phyloP scores from a whole-genome alignment of 1,140 invertebrate species.

The Drosophila arawakana region DNA sequence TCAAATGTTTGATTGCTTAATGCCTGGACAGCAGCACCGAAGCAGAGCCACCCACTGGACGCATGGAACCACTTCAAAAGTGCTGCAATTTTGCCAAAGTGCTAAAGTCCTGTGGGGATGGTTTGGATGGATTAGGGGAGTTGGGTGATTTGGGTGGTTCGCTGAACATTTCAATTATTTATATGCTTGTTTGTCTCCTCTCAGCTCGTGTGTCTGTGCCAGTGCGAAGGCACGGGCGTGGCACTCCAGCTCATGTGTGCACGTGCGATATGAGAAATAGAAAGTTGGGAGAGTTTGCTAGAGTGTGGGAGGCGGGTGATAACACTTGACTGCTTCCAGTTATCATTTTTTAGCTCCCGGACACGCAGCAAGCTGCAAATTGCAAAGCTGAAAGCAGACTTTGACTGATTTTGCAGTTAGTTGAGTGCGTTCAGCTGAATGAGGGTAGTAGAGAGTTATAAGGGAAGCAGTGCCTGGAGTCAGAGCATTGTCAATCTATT shows the following conservation, averaged over 20 bases:
- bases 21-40: slow-evolving; percentile 48
- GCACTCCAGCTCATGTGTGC: slow-evolving; percentile 47
- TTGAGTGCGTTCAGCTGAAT: slow-evolving; percentile 52
- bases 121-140: not conserved
- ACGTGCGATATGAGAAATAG: slow-evolving; percentile 56
- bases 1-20: slow-evolving; percentile 83
- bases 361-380: slow-evolving; percentile 50
- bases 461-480: not conserved
- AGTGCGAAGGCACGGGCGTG: not conserved
- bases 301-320: slow-evolving; percentile 10
- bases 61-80: slow-evolving; percentile 44
- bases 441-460: not conserved
- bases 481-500: slow-evolving; percentile 35
- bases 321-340: slow-evolving; percentile 74
- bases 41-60: slow-evolving; percentile 8
- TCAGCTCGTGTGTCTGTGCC: not conserved
- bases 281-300: too few species aligned
- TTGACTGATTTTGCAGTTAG: slow-evolving; percentile 72
- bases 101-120: slow-evolving; percentile 13
- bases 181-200: slow-evolving; percentile 73
- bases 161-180: slow-evolving; percentile 80
- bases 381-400: slow-evolving; percentile 49
- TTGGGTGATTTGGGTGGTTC: not conserved
- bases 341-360: slow-evolving; percentile 64
- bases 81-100: slow-evolving; percentile 75